Conservation (phyloP, 2,888 invertebrate species). For the Volucella bombylans region DNA sequence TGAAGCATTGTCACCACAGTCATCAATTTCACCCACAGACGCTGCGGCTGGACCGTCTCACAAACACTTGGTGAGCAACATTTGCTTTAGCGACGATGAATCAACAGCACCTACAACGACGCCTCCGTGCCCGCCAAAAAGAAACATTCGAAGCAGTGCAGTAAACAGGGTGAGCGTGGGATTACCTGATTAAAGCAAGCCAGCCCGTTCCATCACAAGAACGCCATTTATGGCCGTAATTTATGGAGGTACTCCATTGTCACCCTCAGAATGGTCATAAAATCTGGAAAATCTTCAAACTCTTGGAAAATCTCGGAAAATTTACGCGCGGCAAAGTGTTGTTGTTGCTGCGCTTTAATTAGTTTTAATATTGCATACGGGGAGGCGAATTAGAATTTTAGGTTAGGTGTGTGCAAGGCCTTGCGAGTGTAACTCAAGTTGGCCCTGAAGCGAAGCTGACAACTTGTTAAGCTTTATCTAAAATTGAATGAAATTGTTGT, state of each 20-base stretch:
- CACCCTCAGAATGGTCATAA: slow-evolving; percentile 55
- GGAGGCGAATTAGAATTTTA: slow-evolving; percentile 54
- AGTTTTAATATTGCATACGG: slow-evolving; percentile 54
- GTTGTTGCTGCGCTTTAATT: slow-evolving; percentile 38
- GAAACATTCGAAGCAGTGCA: slow-evolving; percentile 78
- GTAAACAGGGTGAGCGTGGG: slow-evolving; percentile 81
- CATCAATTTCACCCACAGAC: neutral
- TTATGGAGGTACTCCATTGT: slow-evolving; percentile 63
- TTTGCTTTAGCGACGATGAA: slow-evolving; percentile 80
- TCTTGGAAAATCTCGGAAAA: neutral
- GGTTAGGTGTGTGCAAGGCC: slow-evolving; percentile 4
- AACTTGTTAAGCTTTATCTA: neutral
- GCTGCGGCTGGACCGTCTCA: slow-evolving; percentile 62
- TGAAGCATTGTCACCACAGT: slow-evolving; percentile 19
- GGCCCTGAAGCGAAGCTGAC: slow-evolving; percentile 34
- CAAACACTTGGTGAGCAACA: slow-evolving; percentile 81
- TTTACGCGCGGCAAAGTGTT: slow-evolving; percentile 27
- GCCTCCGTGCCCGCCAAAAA: slow-evolving; percentile 69
- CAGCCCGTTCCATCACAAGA: slow-evolving; percentile 14
- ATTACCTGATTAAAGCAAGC: slow-evolving; percentile 78
- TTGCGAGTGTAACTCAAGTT: slow-evolving; percentile 9
- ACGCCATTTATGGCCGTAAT: slow-evolving; percentile 68
- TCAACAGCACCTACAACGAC: slow-evolving; percentile 73
- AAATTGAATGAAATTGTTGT: slow-evolving; percentile 26
- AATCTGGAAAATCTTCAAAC: slow-evolving; percentile 38